Conservation (phyloP, 2,797 vertebrate species). For the Crenuchus spilurus region DNA sequence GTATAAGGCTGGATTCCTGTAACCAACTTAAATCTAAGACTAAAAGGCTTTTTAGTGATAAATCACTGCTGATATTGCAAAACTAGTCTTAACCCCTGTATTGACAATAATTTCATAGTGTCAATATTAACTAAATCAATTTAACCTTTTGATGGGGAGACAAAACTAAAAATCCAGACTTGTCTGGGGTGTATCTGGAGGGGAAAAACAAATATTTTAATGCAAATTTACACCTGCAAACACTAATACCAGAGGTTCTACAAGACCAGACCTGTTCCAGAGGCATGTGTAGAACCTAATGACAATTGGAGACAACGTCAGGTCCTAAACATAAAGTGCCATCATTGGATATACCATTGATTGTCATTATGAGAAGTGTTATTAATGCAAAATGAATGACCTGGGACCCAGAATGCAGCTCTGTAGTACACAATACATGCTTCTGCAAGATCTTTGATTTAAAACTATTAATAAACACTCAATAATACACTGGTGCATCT, state of each 20-base stretch:
- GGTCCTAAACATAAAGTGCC: no score
- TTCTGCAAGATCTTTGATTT: background rate
- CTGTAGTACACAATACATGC: background rate
- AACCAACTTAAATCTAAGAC: background rate
- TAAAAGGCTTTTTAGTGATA: background rate
- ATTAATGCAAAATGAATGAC: conserved; percentile 20
- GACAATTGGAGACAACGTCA: no score
- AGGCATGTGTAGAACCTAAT: no score
- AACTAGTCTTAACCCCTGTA: background rate
- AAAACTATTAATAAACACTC: background rate
- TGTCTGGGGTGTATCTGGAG: background rate
- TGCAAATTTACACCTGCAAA: background rate
- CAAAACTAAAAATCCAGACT: background rate
- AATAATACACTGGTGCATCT: background rate
- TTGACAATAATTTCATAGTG: background rate
- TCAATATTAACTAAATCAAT: background rate
- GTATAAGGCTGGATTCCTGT: background rate
- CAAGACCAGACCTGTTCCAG: no score
- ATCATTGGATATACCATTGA: no score
- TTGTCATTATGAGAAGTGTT: conserved; percentile 24
- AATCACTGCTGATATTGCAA: background rate
- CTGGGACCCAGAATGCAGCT: background rate
- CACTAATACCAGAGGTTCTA: no score
- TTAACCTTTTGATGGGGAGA: no score
- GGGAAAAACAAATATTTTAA: no score